Base-by-base conservation (phyloP, 2,888 invertebrate genomes). In the Cerceris rybyensis region DNA sequence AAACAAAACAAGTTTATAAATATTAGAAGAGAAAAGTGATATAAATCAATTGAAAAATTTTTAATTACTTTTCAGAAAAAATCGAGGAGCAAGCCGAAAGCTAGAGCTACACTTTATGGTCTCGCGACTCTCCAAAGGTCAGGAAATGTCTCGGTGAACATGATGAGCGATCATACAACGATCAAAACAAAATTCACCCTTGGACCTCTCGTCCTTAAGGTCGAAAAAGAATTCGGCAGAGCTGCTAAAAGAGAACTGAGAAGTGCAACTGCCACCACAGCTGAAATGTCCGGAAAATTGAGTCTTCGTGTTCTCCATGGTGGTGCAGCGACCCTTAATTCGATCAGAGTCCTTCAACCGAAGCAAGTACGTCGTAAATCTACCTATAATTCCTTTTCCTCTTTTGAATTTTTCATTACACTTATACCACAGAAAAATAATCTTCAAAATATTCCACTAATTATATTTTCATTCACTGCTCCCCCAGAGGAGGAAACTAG, bases 201-300 rank as follows among this genome's bases (percentile, higher is more conserved):
- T 73, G 97, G 97, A 64, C 97, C 97, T 0, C 92, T 97, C 58
- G 95, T 96, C 39, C 93, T 97, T 78, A 95, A 96, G 92, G 97
- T 96, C 0, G 96, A 96, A 90, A 95, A 96, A 92, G 96, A 96
- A 94, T 95, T 97, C 86, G 96, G 96, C 57, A 95, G 96, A 78
- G 96, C 96, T 54, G 96, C 95, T 50, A 96, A 96, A 88, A 95
- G 96, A 87, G 96, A 96, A 92, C 93, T 97, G 76, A 96, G 97
- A 91, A 97, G 96, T 84, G 97, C 97, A 1, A 97, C 97, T 0
- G 97, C 97, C 0, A 97, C 97, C 4, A 97, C 97, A 0, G 96
- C 96, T 1, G 97, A 97, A 93, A 97, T 97, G 97, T 94, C 95
- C 65, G 97, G 97, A 43, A 95, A 96, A 91, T 93, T 97, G 73